These are phyloP conservation scores for Ylistrum balloti DNA, from an alignment of 1,140 invertebrate genomes.

Conservation along the genomic window DNA sequence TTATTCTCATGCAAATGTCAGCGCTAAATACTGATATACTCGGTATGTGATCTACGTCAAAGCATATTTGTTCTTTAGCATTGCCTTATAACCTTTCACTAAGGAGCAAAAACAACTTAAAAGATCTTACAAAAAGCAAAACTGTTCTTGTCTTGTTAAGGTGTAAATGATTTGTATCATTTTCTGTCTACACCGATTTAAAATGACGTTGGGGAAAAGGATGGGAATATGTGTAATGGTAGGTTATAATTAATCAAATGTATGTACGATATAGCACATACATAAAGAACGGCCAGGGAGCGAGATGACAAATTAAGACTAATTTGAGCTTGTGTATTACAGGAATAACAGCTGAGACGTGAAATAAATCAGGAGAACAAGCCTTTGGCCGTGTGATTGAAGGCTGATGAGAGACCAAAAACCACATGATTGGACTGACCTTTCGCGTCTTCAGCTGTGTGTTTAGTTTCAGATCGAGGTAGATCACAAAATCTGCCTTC, in stretches of 20 bases:
- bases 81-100: no score
- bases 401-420: background rate
- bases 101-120: no score
- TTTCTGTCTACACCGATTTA: background rate
- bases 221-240: background rate
- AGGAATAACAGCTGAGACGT: background rate
- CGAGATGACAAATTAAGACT: constrained; percentile 16
- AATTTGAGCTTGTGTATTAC: background rate
- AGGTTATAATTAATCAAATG: background rate
- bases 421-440: background rate
- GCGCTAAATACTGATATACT: no score
- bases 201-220: background rate
- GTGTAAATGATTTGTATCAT: background rate
- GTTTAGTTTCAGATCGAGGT: background rate
- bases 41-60: no score
- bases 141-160: background rate
- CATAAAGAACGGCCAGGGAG: background rate
- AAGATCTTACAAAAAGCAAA: no score
- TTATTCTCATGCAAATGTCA: no score
- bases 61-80: no score
- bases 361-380: background rate
- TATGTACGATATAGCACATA: background rate
- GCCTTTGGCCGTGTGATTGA: no score
- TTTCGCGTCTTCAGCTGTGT: background rate
- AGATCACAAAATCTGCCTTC: background rate